Conservation (phyloP, 35 echinoderm and acorn worm species). For the Ophiothrix spiculata region DNA sequence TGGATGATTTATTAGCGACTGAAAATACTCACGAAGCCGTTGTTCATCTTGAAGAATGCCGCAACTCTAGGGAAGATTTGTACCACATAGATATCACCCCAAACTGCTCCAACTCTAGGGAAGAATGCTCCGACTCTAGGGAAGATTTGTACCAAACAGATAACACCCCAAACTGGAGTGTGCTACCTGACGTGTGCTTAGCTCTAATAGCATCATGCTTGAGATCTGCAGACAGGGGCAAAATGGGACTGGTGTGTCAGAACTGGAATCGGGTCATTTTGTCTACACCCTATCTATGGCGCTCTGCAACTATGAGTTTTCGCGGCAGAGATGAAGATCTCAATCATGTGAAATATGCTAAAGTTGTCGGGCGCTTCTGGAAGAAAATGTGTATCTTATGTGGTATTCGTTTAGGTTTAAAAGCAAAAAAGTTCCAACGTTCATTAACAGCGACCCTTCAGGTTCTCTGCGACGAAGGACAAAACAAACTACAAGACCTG, state of each 20-base stretch:
- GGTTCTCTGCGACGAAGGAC: slow-evolving; percentile 55
- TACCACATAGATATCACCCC: too few relatives aligned
- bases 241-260: slow-evolving; percentile 29
- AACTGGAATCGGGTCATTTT: slow-evolving; percentile 66
- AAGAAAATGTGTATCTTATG: slow-evolving; percentile 48
- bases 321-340: slow-evolving; percentile 56
- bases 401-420: slow-evolving; percentile 40
- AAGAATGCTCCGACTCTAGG: too few relatives aligned
- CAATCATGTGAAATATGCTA: slow-evolving; percentile 51
- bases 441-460: slow-evolving; percentile 69
- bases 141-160: too few relatives aligned
- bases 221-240: neutral
- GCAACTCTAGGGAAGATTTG: too few relatives aligned
- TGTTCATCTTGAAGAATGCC: too few relatives aligned
- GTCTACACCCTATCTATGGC: slow-evolving; percentile 63
- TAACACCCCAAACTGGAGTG: too few relatives aligned
- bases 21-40: too few relatives aligned
- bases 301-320: slow-evolving; percentile 45
- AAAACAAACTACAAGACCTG: slow-evolving; percentile 67
- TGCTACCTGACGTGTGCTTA: neutral
- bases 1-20: too few relatives aligned
- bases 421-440: slow-evolving; percentile 54
- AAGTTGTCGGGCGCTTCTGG: slow-evolving; percentile 54
- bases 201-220: slow-evolving; percentile 9
- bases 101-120: too few relatives aligned